Base-by-base conservation (phyloP, 2,113 vertebrate genomes). In the Choloepus hoffmanni region DNA sequence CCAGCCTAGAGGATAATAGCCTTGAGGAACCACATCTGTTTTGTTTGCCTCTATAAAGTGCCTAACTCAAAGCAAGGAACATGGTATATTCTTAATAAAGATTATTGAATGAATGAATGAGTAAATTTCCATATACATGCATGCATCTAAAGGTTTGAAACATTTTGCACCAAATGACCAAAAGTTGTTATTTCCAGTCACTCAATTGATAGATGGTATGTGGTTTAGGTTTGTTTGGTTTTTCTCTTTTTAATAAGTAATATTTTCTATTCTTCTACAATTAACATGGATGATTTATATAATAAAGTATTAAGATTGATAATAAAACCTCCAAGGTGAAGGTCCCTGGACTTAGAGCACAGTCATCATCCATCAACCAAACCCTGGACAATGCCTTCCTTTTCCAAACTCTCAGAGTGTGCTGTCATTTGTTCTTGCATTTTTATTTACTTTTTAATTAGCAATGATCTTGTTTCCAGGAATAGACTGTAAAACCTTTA, bases 321-420 rank as follows among this genome's bases (percentile, higher is more conserved):
- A 92, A 62, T 68, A 67, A 79, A 73, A 15, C 21, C 67, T 92
- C 79, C 53, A 60, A 92, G 50, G 72, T 48, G 4, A 83, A 93
- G 82, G 50, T 33, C 28, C 43, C 9, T 74, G 11, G 24, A 53
- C 78, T n/a, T 62, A 58, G 43, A 7, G 33, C 10, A 92, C 16
- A 83, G 24, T 21, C n/a, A 40, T 40, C 62, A 40, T 72, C 18
- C 0, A 12, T 77, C 40, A 78, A 11, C 19, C 23, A 4, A 89
- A 30, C 23, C 3, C 40, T 26, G n/a, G 30, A 28, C 33, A 40
- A 68, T 23, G 24, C 23, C 55, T 70, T 74, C 19, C 77, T 92
- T 76, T 40, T 60, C 40, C 23, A 10, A 43, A 55, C 30, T 48
- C 16, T 53, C n/a, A 6, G 14, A 26, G 3, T 68, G 30, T 8